These are phyloP conservation scores for Neodiprion pinetum DNA, from an alignment of 1,140 invertebrate species.

Conservation along the genomic window DNA sequence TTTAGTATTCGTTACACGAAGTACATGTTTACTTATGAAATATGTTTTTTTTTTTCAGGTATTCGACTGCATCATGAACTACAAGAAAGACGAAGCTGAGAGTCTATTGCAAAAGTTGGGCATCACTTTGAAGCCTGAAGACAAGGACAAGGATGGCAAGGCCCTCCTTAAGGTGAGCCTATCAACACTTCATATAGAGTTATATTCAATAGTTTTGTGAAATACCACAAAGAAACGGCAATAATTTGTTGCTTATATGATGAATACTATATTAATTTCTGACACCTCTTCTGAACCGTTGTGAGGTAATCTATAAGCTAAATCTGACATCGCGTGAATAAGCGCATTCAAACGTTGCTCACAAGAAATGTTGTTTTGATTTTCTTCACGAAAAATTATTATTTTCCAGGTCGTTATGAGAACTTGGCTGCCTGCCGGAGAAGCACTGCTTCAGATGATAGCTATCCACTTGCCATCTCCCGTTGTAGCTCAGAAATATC, in stretches of 20 bases:
- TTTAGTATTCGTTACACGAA: not conserved
- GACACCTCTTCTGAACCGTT: conserved; percentile 57
- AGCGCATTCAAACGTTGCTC: not conserved
- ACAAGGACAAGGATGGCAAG: conserved; percentile 96
- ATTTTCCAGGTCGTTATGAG: conserved; percentile 88
- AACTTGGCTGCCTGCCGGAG: conserved; percentile 98
- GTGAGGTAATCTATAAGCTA: conserved; percentile 43
- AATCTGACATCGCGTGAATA: conserved; percentile 31
- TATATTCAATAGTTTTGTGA: conserved; percentile 7
- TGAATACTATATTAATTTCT: conserved; percentile 51
- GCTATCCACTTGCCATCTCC: conserved; percentile 99
- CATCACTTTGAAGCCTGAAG: conserved; percentile 92
- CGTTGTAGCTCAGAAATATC: conserved; percentile 98
- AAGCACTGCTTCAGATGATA: conserved; percentile 99
- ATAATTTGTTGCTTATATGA: conserved; percentile 37
- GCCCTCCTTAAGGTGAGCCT: conserved; percentile 78
- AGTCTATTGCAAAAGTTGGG: conserved; percentile 87
- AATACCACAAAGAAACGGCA: not conserved
- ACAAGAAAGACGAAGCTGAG: conserved; percentile 94
- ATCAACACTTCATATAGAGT: conserved; percentile 1
- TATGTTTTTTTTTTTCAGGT: conserved; percentile 63
- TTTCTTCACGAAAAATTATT: conserved; percentile 12
- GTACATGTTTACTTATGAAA: conserved; percentile 14
- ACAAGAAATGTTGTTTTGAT: conserved; percentile 7
- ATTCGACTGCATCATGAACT: conserved; percentile 98